A percentile compares a stretch with the other conserved stretches of the same genome.
These are phyloP conservation scores for Drosophila bunnanda DNA, from an alignment of 2,888 invertebrate genomes.

Conservation along the genomic window DNA sequence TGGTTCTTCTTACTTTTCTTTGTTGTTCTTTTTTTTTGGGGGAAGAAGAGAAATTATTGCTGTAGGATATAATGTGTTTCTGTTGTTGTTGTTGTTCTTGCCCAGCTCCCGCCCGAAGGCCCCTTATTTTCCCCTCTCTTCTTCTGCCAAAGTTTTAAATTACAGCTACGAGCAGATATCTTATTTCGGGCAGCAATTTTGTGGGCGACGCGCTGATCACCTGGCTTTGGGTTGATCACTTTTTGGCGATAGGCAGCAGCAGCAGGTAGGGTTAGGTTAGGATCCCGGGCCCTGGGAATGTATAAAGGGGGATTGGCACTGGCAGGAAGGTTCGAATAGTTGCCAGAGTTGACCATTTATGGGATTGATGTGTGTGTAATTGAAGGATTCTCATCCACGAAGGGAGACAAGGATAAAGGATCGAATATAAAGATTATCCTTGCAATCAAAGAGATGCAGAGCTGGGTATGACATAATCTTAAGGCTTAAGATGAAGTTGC, in stretches of 20 bases:
- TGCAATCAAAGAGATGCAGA: constrained; percentile 35
- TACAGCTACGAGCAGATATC: constrained; percentile 79
- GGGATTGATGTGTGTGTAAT: constrained; percentile 53
- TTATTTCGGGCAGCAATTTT: constrained; percentile 69
- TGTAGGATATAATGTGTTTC: constrained; percentile 66
- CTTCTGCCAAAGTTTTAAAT: constrained; percentile 70
- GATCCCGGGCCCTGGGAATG: constrained; percentile 7
- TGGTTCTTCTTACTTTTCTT: constrained; percentile 45
- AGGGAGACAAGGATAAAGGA: neutral
- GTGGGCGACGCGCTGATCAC: constrained; percentile 43
- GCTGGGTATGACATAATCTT: constrained; percentile 36
- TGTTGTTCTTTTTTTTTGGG: constrained; percentile 40
- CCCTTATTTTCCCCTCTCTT: constrained; percentile 30
- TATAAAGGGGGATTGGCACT: constrained; percentile 26
- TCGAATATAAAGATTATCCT: constrained; percentile 19
- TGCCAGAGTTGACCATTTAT: constrained; percentile 55
- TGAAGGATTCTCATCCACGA: constrained; percentile 19
- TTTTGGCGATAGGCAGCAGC: constrained; percentile 46
- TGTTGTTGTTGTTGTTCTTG: constrained; percentile 30
- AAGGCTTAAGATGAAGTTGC: neutral
- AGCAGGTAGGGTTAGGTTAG: constrained; percentile 57
- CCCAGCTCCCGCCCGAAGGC: constrained; percentile 32
- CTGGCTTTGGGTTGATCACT: constrained; percentile 39
- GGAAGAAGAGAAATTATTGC: constrained; percentile 70
- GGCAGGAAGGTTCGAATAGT: constrained; percentile 24